Evolutionary conservation across 1,140 invertebrate genomes (phyloP).

Genomic region (Vanessa tameamea): DNA sequence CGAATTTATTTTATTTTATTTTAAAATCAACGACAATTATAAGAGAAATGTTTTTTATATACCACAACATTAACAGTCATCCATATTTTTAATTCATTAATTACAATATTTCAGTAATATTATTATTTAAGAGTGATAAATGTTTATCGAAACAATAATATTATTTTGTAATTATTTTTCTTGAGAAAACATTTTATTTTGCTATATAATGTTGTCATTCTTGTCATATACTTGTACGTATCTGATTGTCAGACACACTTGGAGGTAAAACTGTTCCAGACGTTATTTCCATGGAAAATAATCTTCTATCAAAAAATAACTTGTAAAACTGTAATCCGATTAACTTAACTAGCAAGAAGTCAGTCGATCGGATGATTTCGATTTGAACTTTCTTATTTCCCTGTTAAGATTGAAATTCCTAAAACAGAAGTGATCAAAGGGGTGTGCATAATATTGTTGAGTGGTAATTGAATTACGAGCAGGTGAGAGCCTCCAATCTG

Average conservation of each 20-base stretch:
- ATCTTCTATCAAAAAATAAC: slow-evolving; percentile 15
- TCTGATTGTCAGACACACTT: background rate
- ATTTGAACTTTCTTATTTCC: background rate
- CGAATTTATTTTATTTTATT: slow-evolving; percentile 5
- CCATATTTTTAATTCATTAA: too few species aligned
- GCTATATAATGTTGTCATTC: too few species aligned
- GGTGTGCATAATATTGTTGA: slow-evolving; percentile 31
- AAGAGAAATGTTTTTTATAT: too few species aligned
- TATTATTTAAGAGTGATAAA: too few species aligned
- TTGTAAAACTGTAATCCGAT: slow-evolving; percentile 26
- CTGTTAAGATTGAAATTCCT: background rate
- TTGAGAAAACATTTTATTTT: too few species aligned
- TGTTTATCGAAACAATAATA: too few species aligned
- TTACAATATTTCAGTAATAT: too few species aligned
- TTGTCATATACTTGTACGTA: too few species aligned
- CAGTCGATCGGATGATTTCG: background rate
- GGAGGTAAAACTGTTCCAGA: background rate
- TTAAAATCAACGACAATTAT: background rate
- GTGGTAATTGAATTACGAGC: slow-evolving; percentile 29
- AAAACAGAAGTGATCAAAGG: background rate
- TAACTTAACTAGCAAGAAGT: slow-evolving; percentile 27
- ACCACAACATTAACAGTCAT: too few species aligned
- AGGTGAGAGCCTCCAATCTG: slow-evolving; percentile 30
- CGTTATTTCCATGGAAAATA: background rate
- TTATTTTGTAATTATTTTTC: too few species aligned